Percentiles rank a stretch among this genome's conserved stretches.
Evolutionary conservation across 2,113 vertebrate genomes (phyloP).

Genomic region (Pygoscelis adeliae): DNA sequence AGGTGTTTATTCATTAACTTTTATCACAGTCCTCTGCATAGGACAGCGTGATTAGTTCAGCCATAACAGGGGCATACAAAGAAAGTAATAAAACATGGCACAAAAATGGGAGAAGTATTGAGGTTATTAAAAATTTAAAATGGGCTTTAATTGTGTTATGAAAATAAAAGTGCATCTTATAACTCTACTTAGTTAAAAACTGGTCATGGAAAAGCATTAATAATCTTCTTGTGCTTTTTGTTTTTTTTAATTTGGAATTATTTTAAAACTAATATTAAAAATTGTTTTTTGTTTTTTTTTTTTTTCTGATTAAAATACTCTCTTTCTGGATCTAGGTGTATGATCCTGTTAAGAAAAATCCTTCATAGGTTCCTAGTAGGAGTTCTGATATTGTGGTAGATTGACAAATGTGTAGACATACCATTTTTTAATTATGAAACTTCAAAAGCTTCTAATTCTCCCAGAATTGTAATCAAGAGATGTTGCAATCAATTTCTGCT

Average conservation of each 20-base stretch:
- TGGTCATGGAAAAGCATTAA: not conserved
- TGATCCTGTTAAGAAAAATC: not conserved
- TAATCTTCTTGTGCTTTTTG: not conserved
- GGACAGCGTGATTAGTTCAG: not conserved
- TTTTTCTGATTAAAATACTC: not conserved
- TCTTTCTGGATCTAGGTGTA: not conserved
- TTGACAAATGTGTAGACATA: not conserved
- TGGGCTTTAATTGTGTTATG: not conserved
- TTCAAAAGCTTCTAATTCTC: not conserved
- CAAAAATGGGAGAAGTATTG: not conserved
- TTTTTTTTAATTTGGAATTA: not conserved
- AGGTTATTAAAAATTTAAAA: not conserved
- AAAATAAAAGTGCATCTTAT: not conserved
- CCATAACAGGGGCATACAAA: not conserved
- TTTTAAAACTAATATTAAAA: not conserved
- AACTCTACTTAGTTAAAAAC: not conserved
- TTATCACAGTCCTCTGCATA: not conserved
- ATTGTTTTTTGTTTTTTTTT: not conserved
- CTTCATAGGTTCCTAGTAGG: not conserved
- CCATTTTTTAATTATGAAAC: not conserved
- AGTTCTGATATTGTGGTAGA: not conserved
- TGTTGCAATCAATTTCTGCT: constrained; percentile 22
- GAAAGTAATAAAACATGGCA: not conserved
- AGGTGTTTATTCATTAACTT: not conserved
- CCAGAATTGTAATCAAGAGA: not conserved